A percentile compares a stretch with the other conserved stretches of the same genome.
phyloP scores from a whole-genome alignment of 2,113 vertebrate species.

The Festucalex cinctus region DNA sequence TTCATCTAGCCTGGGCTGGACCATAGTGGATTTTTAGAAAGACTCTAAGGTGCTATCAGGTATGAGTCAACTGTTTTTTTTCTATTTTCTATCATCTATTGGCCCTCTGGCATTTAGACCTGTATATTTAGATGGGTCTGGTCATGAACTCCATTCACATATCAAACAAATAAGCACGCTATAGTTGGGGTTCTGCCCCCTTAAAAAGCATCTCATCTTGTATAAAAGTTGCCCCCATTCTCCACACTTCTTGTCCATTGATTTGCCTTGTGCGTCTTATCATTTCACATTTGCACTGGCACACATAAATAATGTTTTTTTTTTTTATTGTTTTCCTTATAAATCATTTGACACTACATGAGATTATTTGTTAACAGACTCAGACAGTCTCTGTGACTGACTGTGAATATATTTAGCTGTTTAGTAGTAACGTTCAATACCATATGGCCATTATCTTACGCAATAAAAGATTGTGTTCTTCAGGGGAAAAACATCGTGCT shows the following conservation, averaged over 20 bases:
- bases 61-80: background rate
- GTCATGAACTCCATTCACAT: conserved; percentile 28
- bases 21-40: conserved; percentile 34
- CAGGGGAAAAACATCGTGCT: too few relatives aligned
- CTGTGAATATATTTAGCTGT: too few relatives aligned
- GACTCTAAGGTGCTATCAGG: conserved; percentile 9
- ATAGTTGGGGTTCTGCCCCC: conserved; percentile 20
- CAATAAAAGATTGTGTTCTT: too few relatives aligned
- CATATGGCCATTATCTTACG: too few relatives aligned
- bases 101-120: conserved; percentile 11
- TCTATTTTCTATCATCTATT: background rate
- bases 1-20: conserved; percentile 25
- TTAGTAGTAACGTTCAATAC: too few relatives aligned
- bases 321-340: background rate
- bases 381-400: too few relatives aligned
- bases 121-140: conserved; percentile 9
- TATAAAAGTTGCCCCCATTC: conserved; percentile 32
- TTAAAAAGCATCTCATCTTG: conserved; percentile 22
- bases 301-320: too few relatives aligned
- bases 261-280: conserved; percentile 1
- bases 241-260: conserved; percentile 24
- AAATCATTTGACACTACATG: background rate
- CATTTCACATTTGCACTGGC: background rate
- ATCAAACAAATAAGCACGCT: conserved; percentile 19
- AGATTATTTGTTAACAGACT: too few relatives aligned